Percentiles rank a stretch among this genome's conserved stretches.
These are phyloP conservation scores for Nyleta sp. DNA, from an alignment of 2,888 invertebrate species.

Conservation along the genomic window DNA sequence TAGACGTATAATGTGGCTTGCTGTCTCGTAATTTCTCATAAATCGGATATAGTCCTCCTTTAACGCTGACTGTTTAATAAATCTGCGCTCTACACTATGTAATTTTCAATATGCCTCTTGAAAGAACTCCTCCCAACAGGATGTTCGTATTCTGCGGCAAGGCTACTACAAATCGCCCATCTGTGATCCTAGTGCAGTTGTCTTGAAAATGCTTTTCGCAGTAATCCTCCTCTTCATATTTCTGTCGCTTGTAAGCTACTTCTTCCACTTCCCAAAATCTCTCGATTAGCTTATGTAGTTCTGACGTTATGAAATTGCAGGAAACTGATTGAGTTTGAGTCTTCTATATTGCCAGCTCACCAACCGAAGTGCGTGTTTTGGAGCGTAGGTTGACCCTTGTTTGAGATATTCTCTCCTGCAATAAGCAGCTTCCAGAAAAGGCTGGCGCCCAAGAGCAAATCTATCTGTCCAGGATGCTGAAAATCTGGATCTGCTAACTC, in stretches of 20 bases:
- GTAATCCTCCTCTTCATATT: slow-evolving; percentile 31
- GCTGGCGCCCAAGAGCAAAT: background rate
- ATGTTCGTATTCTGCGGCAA: background rate
- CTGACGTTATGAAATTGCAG: background rate
- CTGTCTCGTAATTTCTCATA: background rate
- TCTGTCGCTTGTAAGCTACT: background rate
- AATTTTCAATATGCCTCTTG: background rate
- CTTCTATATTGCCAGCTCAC: background rate
- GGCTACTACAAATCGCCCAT: background rate
- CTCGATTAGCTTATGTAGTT: background rate
- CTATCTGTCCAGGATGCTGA: background rate
- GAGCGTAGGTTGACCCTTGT: background rate
- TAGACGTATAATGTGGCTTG: background rate
- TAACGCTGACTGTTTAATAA: background rate
- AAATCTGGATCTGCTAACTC: slow-evolving; percentile 6
- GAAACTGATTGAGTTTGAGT: background rate
- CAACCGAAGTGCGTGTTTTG: slow-evolving; percentile 1
- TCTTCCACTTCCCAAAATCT: slow-evolving; percentile 1
- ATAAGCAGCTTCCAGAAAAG: background rate
- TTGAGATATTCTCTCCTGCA: background rate
- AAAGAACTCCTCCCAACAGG: background rate
- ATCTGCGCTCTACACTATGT: background rate
- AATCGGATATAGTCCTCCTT: background rate
- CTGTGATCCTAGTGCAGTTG: background rate
- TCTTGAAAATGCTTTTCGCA: background rate